Percentiles rank a stretch among this genome's conserved stretches.
Conservation (phyloP, 2,797 vertebrate species). For the Pygocentrus nattereri region DNA sequence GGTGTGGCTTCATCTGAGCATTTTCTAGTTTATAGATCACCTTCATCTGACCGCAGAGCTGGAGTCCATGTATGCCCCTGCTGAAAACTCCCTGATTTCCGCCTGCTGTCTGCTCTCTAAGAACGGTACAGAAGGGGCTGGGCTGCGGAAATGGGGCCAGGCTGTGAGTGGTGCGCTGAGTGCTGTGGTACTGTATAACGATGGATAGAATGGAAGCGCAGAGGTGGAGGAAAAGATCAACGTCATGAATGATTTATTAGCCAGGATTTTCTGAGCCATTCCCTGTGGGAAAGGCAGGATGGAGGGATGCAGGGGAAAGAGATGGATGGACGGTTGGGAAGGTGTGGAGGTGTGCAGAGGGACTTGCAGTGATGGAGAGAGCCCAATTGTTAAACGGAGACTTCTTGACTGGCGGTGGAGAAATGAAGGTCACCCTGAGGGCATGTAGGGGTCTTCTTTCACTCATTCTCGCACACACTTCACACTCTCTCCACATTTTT, state of each 20-base stretch:
- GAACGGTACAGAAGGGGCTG: slow-evolving; percentile 46
- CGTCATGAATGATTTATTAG: slow-evolving; percentile 83
- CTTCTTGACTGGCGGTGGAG: background rate
- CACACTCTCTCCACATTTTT: background rate
- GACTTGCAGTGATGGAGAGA: slow-evolving; percentile 11
- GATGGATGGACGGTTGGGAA: slow-evolving; percentile 35
- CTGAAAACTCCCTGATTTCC: background rate
- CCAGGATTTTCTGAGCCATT: slow-evolving; percentile 79
- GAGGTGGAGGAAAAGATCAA: slow-evolving; percentile 54
- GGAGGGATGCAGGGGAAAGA: slow-evolving; percentile 69
- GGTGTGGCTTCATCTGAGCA: slow-evolving; percentile 1
- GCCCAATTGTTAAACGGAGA: slow-evolving; percentile 1
- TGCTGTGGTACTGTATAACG: slow-evolving; percentile 47
- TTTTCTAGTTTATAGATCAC: slow-evolving; percentile 13
- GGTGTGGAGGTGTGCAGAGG: slow-evolving; percentile 30
- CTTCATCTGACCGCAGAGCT: background rate
- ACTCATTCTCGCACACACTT: background rate
- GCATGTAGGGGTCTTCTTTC: slow-evolving; percentile 27
- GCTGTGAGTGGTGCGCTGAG: slow-evolving; percentile 58
- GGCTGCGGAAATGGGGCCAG: slow-evolving; percentile 55
- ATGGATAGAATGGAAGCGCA: slow-evolving; percentile 33
- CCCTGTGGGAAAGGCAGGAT: slow-evolving; percentile 68
- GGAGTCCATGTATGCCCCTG: background rate
- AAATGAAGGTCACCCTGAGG: slow-evolving; percentile 59
- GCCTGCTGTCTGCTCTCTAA: slow-evolving; percentile 14